Conservation (phyloP, 2,797 vertebrate genomes). For the Falco concolor region DNA sequence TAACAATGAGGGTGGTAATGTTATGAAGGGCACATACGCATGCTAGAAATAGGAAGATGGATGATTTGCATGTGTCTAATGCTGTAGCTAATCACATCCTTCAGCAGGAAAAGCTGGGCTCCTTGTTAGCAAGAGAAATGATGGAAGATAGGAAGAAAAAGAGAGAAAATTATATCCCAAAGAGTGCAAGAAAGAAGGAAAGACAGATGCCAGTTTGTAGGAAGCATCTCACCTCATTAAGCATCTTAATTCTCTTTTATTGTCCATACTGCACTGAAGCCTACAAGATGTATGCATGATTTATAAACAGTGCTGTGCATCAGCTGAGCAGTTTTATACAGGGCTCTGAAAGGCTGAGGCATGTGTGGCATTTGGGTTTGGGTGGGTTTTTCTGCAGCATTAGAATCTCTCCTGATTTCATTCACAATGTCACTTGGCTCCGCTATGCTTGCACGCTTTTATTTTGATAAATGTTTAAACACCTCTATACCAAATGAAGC, state of each 20-base stretch:
- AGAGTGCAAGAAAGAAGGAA: neutral
- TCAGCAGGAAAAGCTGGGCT: neutral
- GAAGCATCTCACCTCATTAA: conserved; percentile 39
- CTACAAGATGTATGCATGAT: neutral
- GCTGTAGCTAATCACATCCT: neutral
- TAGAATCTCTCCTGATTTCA: neutral
- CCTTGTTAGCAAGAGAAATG: neutral
- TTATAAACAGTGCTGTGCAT: conserved; percentile 8
- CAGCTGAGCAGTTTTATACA: conserved; percentile 20
- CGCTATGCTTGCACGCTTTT: neutral
- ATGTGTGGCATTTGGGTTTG: neutral
- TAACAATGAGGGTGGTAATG: neutral
- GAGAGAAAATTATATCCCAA: neutral
- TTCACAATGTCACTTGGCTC: neutral
- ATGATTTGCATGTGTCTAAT: neutral
- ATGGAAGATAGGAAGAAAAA: neutral
- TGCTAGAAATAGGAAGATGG: neutral
- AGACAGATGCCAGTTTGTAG: neutral
- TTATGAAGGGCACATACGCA: neutral
- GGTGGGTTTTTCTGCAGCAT: neutral
- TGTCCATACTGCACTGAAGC: conserved; percentile 5
- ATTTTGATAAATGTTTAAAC: conserved; percentile 9
- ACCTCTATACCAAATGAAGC: neutral
- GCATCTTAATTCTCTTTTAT: conserved; percentile 43
- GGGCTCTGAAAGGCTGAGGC: neutral